These are phyloP conservation scores for Gari tellinella DNA, from an alignment of 2,888 invertebrate genomes.

Conservation along the genomic window DNA sequence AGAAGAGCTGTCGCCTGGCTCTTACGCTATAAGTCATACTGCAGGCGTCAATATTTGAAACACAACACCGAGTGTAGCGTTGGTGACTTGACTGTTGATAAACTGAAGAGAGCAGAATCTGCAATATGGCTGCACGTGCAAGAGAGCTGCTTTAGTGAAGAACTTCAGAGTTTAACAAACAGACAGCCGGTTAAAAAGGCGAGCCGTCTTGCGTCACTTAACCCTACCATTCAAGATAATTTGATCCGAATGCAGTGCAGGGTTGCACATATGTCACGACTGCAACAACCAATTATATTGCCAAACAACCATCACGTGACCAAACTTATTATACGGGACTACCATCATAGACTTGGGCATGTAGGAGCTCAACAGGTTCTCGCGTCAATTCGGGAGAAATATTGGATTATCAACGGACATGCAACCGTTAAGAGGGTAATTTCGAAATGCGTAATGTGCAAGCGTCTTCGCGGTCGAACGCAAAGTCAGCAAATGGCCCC, in stretches of 20 bases:
- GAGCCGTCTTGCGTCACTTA: not conserved
- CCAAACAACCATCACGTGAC: slow-evolving; percentile 27
- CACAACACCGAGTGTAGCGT: not conserved
- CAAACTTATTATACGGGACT: slow-evolving; percentile 10
- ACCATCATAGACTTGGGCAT: slow-evolving; percentile 21
- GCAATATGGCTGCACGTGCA: slow-evolving; percentile 7
- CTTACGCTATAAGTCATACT: slow-evolving; percentile 4
- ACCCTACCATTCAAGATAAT: not conserved
- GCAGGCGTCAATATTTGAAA: slow-evolving; percentile 1
- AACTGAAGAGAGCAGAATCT: slow-evolving; percentile 2
- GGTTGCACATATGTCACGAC: too few species aligned
- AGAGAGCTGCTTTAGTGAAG: not conserved
- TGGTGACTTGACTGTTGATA: not conserved
- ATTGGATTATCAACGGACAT: slow-evolving; percentile 27
- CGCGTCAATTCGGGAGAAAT: slow-evolving; percentile 7
- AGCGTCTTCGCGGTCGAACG: not conserved
- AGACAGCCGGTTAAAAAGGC: not conserved
- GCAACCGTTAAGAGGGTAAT: slow-evolving; percentile 17
- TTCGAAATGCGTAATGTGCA: slow-evolving; percentile 15
- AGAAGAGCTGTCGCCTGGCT: slow-evolving; percentile 22
- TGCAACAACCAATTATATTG: slow-evolving; percentile 18
- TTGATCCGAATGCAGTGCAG: slow-evolving; percentile 3
- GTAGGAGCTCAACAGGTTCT: slow-evolving; percentile 19
- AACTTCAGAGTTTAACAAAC: not conserved
- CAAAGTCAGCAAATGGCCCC: slow-evolving; percentile 45